Conservation (phyloP, 2,888 invertebrate species). For the Hoplodrina blanda region DNA sequence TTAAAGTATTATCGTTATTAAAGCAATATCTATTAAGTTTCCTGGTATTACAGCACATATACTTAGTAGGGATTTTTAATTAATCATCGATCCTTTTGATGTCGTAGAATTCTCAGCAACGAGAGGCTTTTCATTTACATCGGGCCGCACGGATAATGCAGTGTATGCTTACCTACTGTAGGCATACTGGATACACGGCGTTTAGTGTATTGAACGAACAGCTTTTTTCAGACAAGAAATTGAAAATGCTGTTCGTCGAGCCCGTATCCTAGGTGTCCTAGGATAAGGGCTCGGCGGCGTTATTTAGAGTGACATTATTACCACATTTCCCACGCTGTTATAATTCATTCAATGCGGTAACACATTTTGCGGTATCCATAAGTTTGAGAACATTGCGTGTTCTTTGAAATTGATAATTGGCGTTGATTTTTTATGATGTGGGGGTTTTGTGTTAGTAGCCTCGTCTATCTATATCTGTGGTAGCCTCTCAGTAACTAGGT, state of each 20-base stretch:
- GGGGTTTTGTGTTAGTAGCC: neutral
- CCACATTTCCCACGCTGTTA: conserved; percentile 11
- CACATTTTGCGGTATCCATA: conserved; percentile 37
- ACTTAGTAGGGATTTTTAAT: conserved; percentile 28
- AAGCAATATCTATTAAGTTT: conserved; percentile 34
- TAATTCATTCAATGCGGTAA: conserved; percentile 27
- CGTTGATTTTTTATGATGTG: conserved; percentile 3
- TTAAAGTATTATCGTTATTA: conserved; percentile 29
- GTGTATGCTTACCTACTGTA: neutral
- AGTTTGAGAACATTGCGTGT: conserved; percentile 30
- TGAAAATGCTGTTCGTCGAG: too few relatives aligned
- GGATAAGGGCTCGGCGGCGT: conserved; percentile 19
- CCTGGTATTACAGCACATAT: conserved; percentile 11
- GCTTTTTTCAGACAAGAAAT: conserved; percentile 57
- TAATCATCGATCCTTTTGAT: conserved; percentile 24
- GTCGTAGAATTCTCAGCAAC: conserved; percentile 20
- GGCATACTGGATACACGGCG: conserved; percentile 26
- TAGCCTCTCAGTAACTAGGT: too few relatives aligned
- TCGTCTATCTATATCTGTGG: too few relatives aligned
- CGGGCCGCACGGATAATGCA: neutral
- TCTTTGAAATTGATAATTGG: conserved; percentile 2
- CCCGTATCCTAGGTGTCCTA: conserved; percentile 44
- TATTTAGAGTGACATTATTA: conserved; percentile 39
- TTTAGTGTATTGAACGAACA: conserved; percentile 56
- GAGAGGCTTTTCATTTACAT: conserved; percentile 10